Percentiles rank a stretch among this genome's conserved stretches.
Conservation (phyloP, 2,797 vertebrate genomes). For the Megaceryle alcyon region DNA sequence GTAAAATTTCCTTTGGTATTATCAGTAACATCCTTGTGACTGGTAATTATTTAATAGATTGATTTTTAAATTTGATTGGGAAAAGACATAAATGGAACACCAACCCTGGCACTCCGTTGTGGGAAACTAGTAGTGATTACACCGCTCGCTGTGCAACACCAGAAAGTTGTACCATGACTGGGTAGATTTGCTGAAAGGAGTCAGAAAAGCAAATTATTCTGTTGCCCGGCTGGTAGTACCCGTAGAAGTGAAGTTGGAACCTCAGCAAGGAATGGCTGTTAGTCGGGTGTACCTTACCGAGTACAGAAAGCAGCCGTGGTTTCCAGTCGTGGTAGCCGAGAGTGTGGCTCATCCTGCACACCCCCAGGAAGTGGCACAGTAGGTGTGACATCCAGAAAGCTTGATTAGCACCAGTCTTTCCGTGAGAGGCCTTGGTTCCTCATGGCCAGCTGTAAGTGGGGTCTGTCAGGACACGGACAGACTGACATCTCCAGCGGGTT, state of each 20-base stretch:
- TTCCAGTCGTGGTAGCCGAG: not conserved
- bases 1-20: not conserved
- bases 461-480: not conserved
- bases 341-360: not conserved
- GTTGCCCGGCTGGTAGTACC: not conserved
- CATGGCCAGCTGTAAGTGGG: not conserved
- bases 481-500: fast-evolving
- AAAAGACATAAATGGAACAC: not conserved
- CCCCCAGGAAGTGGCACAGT: not conserved
- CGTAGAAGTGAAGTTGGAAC: not conserved
- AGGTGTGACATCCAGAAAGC: not conserved
- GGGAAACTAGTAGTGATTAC: not conserved
- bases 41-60: not conserved
- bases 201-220: not conserved
- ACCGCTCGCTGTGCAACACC: not conserved
- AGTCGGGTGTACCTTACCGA: not conserved
- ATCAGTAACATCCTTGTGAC: not conserved
- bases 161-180: not conserved
- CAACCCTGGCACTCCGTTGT: not conserved
- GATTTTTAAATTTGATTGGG: not conserved
- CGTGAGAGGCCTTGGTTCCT: not conserved
- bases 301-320: not conserved
- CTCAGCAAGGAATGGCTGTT: not conserved
- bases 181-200: not conserved
- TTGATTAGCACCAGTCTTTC: not conserved